Conservation (phyloP, 2,113 vertebrate species). For the Ailuropoda melanoleuca region DNA sequence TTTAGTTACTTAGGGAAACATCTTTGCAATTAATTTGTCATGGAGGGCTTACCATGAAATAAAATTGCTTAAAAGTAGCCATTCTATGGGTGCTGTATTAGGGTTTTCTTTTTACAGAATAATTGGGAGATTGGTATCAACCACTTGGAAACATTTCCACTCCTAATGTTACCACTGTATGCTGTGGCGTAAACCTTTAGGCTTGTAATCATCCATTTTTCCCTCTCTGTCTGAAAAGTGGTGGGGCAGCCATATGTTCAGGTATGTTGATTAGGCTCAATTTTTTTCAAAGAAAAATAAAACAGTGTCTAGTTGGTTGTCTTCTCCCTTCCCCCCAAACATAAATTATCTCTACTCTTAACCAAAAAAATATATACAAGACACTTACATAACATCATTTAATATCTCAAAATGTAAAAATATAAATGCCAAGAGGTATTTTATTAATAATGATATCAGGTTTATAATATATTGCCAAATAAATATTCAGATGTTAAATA, state of each 20-base stretch:
- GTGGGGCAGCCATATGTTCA: neutral
- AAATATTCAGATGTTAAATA: neutral
- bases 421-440: neutral
- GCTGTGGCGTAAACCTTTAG: neutral
- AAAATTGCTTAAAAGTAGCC: neutral
- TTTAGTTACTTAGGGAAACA: neutral
- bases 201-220: neutral
- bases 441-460: neutral
- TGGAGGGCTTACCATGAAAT: neutral
- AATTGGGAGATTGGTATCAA: neutral
- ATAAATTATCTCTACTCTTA: neutral
- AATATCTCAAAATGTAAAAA: neutral
- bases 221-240: neutral
- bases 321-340: neutral
- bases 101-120: neutral
- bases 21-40: conserved; percentile 32
- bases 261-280: neutral
- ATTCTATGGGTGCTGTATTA: neutral
- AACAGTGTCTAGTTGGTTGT: neutral
- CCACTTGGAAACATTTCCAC: neutral
- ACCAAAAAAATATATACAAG: neutral
- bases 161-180: neutral
- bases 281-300: neutral
- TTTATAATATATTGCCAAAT: neutral
- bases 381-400: neutral